Percentiles rank a stretch among this genome's conserved stretches.
These are phyloP conservation scores for Blastobasis adustella DNA, from an alignment of 2,888 invertebrate species.

Conservation along the genomic window DNA sequence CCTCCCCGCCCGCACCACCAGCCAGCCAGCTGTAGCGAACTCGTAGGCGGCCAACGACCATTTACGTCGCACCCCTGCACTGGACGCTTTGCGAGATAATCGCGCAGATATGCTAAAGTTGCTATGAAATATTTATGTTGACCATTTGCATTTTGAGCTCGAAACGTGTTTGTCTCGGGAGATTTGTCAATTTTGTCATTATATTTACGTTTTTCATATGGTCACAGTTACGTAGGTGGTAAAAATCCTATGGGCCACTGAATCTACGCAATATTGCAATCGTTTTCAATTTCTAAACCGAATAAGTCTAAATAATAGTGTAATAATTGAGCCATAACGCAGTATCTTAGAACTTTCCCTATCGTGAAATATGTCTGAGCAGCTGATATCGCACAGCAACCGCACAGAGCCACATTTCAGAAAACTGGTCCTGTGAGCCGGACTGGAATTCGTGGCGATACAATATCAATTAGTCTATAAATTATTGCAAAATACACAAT, in stretches of 20 bases:
- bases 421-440: slow-evolving; percentile 41
- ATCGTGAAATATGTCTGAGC: slow-evolving; percentile 17
- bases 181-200: too few relatives aligned
- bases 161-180: too few relatives aligned
- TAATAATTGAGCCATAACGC: too few relatives aligned
- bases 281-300: too few relatives aligned
- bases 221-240: too few relatives aligned
- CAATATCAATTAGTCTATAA: slow-evolving; percentile 38
- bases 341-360: background rate
- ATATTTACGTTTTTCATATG: too few relatives aligned
- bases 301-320: too few relatives aligned
- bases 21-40: slow-evolving; percentile 38
- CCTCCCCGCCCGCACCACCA: slow-evolving; percentile 13
- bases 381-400: slow-evolving; percentile 11
- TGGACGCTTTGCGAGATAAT: background rate
- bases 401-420: slow-evolving; percentile 26
- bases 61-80: slow-evolving; percentile 48
- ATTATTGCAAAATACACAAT: slow-evolving; percentile 23
- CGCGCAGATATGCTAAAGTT: background rate
- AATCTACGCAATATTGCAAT: too few relatives aligned
- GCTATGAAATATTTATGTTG: too few relatives aligned
- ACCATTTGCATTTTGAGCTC: too few relatives aligned
- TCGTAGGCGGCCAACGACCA: slow-evolving; percentile 60
- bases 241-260: too few relatives aligned
- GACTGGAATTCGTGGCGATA: slow-evolving; percentile 40